phyloP scores from a whole-genome alignment of 2,797 vertebrate genomes.

The Anas georgica region DNA sequence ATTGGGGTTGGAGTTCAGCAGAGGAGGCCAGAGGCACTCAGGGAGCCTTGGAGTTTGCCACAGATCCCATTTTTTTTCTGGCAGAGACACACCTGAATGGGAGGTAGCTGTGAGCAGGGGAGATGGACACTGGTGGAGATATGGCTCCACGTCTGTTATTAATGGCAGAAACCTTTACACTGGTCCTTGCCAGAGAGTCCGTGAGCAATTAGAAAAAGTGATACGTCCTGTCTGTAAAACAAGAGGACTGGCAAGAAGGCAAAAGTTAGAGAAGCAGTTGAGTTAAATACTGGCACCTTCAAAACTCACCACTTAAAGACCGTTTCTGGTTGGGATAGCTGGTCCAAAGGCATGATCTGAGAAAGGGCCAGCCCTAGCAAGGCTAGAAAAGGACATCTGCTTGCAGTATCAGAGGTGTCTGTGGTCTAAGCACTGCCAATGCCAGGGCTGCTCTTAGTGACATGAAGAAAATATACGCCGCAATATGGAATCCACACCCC shows the following conservation, averaged over 20 bases:
- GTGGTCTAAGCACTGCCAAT: not conserved
- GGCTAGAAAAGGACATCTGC: not conserved
- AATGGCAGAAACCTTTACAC: not conserved
- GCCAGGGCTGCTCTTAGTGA: not conserved
- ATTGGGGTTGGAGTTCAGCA: not conserved
- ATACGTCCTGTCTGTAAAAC: conserved; percentile 25
- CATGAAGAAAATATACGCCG: not conserved
- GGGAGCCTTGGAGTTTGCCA: conserved; percentile 26
- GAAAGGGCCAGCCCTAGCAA: not conserved
- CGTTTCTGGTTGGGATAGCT: not conserved
- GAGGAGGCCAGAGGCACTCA: conserved; percentile 43
- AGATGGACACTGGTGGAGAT: conserved; percentile 35
- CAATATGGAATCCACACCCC: not conserved
- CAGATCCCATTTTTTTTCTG: conserved; percentile 62
- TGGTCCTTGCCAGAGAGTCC: not conserved
- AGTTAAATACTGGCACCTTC: conserved; percentile 3
- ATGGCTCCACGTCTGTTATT: conserved; percentile 19
- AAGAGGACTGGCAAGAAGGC: conserved; percentile 37
- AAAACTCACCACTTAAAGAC: not conserved
- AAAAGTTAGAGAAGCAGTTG: not conserved
- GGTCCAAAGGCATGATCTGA: not conserved
- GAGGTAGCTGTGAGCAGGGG: conserved; percentile 22
- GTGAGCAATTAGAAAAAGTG: not conserved
- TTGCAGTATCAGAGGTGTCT: not conserved
- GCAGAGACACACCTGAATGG: conserved; percentile 45